Evolutionary conservation across 1,140 invertebrate species (phyloP), one percentile per base, ranked within the genome.

Genomic region (Brachionus asplanchnoidis): DNA sequence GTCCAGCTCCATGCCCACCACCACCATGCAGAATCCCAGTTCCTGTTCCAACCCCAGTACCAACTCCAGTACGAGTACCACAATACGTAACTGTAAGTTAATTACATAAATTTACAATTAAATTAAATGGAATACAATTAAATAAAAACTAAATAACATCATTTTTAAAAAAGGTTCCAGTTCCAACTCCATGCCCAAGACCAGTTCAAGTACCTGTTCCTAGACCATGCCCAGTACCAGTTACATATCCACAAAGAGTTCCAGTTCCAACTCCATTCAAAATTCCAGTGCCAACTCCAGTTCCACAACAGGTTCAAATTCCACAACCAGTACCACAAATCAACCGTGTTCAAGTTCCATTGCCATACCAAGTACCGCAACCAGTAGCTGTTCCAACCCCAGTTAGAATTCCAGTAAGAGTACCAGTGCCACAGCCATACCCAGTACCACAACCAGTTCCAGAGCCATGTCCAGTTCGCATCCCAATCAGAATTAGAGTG

Each of bases 371-470:
- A 77, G 73, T 46, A 46, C 73, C 73, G 46, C 40, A 46, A 77
- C 73, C 40, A 23, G 40, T 46, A 46, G 40, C 73, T 46, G 40
- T 46, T 56, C 50, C 12, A 56, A 56, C 50, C 2, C 40, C 73
- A 26, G 73, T 77, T 50, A 26, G 28, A 77, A 28, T 77, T 11
- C 40, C 40, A 77, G 42, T 77, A 14, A 77, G 73, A 77, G 73
- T 77, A 77, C 73, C 73, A 77, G 73, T 77, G 5, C 73, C 73
- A 77, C 40, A 77, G 46, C 73, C 73, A 46, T 44, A 46, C 20
- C 73, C 73, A 26, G 73, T 77, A 77, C 73, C 40, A 46, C 14
- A 44, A 44, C 73, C 73, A 77, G 73, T 77, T 46, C 73, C 40
- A 77, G 7, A 23, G 26, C 40, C 73, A 46, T 42, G 40, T 23